These are phyloP conservation scores for Aradophagus sp. DNA, from an alignment of 1,140 invertebrate genomes.

Conservation along the genomic window DNA sequence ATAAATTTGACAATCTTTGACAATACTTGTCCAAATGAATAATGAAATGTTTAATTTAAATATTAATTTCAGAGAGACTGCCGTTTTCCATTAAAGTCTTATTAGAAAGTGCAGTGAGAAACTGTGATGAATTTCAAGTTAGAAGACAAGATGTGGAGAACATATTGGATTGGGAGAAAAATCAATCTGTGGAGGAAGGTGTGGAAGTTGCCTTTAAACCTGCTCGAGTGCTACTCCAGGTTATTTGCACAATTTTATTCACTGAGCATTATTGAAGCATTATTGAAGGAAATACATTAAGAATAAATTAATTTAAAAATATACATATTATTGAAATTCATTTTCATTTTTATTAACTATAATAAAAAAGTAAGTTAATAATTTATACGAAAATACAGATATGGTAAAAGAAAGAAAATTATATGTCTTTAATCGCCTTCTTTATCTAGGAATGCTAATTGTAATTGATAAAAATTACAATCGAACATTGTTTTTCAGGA, in stretches of 20 bases:
- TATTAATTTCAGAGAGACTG: slow-evolving; percentile 80
- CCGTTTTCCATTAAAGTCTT: slow-evolving; percentile 95
- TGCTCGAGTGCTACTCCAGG: slow-evolving; percentile 95
- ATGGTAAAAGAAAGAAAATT: too few species aligned
- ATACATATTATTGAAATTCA: too few species aligned
- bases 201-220: slow-evolving; percentile 98
- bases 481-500: slow-evolving; percentile 77
- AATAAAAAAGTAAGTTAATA: too few species aligned
- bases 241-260: slow-evolving; percentile 60
- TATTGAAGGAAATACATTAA: too few species aligned
- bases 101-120: slow-evolving; percentile 94
- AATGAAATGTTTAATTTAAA: too few species aligned
- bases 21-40: too few species aligned
- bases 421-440: too few species aligned
- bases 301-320: too few species aligned
- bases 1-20: neutral
- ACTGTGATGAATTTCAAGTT: slow-evolving; percentile 97
- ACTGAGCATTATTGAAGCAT: too few species aligned
- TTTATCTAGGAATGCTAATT: too few species aligned
- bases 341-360: too few species aligned
- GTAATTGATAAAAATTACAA: neutral
- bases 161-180: slow-evolving; percentile 92
- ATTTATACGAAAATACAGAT: too few species aligned
- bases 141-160: slow-evolving; percentile 90
- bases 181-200: slow-evolving; percentile 80